Percentiles rank a stretch among this genome's conserved stretches.
These are phyloP conservation scores for Bombyx huttoni DNA, from an alignment of 2,888 invertebrate genomes.

Conservation along the genomic window DNA sequence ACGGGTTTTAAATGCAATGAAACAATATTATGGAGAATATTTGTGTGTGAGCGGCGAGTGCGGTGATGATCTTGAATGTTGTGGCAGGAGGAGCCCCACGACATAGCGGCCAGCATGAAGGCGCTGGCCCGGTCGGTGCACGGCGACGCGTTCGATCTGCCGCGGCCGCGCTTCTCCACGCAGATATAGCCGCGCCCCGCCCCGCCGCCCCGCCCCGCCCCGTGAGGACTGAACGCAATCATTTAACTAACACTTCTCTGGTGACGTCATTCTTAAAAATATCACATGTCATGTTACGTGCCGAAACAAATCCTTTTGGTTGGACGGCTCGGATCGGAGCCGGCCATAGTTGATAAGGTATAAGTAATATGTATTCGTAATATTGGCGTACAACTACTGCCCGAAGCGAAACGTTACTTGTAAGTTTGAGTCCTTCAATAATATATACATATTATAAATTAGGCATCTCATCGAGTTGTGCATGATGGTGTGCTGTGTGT, in stretches of 20 bases:
- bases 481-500: constrained; percentile 19
- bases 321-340: background rate
- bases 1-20: background rate
- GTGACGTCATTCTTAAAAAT: background rate
- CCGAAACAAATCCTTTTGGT: background rate
- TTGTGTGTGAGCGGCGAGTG: no score
- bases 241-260: background rate
- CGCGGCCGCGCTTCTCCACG: constrained; percentile 87
- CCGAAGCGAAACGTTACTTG: no score
- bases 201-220: constrained; percentile 18
- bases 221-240: background rate
- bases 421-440: no score
- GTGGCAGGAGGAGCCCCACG: constrained; percentile 75
- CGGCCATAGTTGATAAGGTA: no score
- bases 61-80: no score
- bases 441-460: background rate
- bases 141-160: constrained; percentile 91
- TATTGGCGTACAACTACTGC: no score
- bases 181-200: constrained; percentile 76
- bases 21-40: no score
- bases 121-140: constrained; percentile 93
- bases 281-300: background rate
- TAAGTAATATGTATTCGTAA: no score
- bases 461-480: constrained; percentile 33
- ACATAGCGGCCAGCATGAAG: constrained; percentile 93